Evolutionary conservation across 2,113 vertebrate genomes (phyloP), one percentile per base, ranked within the genome.

Genomic region (Lamprologus ornatipinnis): DNA sequence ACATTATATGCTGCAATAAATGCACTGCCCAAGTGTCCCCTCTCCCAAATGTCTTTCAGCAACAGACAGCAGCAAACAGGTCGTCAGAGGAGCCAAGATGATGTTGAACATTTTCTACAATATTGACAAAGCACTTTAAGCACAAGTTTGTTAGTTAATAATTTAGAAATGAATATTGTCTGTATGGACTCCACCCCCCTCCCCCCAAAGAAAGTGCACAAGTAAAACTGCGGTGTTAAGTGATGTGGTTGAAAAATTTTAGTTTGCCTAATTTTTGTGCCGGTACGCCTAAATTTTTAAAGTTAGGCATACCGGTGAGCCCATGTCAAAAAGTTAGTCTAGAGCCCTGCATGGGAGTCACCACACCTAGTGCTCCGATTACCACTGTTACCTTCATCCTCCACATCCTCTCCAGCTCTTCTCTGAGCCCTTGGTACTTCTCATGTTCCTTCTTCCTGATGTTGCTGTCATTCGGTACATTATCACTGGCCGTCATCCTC

Each of bases 221-320:
- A 2, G 40, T 42, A 42, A 0, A 40, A 3, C 40, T 13, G 11
- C 40, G 1, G 5, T 42, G 40, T 6, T 42, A 42, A 42, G 40
- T 0, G 40, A 42, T 13, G 40, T 0, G 42, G 42, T 45, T 14
- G 12, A 45, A 45, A 45, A 2, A 6, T 45, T 42, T 42, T 2
- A 45, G 42, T 45, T 0, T 0, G 12, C 42, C 42, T 4, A 45
- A 14, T 6, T 45, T 45, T 45, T 45, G 42, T 45, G 42, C 42
- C 0, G 1, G 42, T 6, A 45, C 2, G 42, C 42, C 42, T 45
- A 6, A 1, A 6, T 14, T 45, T 45, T 45, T 45, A 14, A 45
- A 14, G 13, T 45, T 45, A 45, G 42, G 42, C 42, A 0, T 45
- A 45, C 13, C 0, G 42, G 42, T 45, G 42, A 0, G 0, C 42